Base-by-base conservation (phyloP, 2,797 vertebrate genomes). In the Enteromius viviparus region DNA sequence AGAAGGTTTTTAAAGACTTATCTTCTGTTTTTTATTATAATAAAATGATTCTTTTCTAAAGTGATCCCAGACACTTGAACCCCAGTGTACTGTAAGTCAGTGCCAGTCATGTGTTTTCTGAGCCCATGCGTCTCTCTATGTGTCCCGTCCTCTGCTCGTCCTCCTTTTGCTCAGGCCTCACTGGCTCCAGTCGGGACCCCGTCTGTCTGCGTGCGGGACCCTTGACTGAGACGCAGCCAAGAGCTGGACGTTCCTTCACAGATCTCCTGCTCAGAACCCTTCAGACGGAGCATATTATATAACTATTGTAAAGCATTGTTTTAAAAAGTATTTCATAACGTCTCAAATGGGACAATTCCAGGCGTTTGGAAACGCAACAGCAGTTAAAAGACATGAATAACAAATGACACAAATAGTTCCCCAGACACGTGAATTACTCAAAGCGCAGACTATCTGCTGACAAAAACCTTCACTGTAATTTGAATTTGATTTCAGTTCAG, bases 11-110 rank as follows among this genome's bases (percentile, higher is more conserved):
- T 21, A 53, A 53, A 53, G 51, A 53, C 51, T 19, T 7, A 0
- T 37, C 2, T 32, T 32, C 49, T 51, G 15, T 51, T 51, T 53
- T 53, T 9, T n/a, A 55, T 55, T n/a, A 55, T n/a, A 10, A n/a
- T 3, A 3, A n/a, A 55, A 55, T 10, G 0, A 0, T 23, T 23
- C 2, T 58, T 55, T 55, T 55, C 10, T 11, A 4, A 23, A 23
- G 4, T 26, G 58, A 6, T 29, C 58, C 23, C 58, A 62, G 58
- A 29, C 68, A 60, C 34, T 21, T 71, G 74, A 72, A 62, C 42
- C 87, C 88, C 87, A 40, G 86, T 88, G 77, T 4, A 4, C 87
- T 88, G 77, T 4, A 3, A 87, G 83, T 86, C 85, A 26, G 12
- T 29, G 23, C 23, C n/a, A 29, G 1, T 71, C 69, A 40, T 37